Base-by-base conservation (phyloP, 2,113 vertebrate genomes). In the Mus spicilegus region DNA sequence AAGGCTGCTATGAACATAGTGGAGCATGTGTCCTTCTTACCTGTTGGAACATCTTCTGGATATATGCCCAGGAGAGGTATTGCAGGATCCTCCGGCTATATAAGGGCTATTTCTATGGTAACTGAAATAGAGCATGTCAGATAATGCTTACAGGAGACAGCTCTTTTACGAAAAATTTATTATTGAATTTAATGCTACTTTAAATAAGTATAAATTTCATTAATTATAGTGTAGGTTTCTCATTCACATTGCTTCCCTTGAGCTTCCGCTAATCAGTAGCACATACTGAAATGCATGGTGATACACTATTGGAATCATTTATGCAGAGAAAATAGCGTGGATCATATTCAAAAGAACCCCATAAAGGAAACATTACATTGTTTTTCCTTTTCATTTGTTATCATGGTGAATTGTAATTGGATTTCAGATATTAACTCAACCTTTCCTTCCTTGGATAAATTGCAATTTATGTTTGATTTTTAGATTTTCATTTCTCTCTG, bases 391-490 rank as follows among this genome's bases (percentile, higher is more conserved):
- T 70, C 80, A 20, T 80, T 91, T 67, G 1, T 92, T 73, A 95
- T 46, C 80, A 81, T 58, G 4, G 13, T 65, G 46, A 33, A 51
- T 1, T 58, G 20, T 75, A 54, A 16, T 36, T 90, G 9, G 16
- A 24, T 90, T 95, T 90, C 75, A 30, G 77, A 80, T 96, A 58
- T 39, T 81, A 93, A 90, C 39, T 24, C 33, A 92, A 72, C 33
- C 30, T 92, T 93, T 80, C n/a, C 20, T 89, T 72, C 46, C 28
- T 11, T 11, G 28, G 10, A 89, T 70, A 54, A 77, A 84, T 28
- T 67, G 11, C 10, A 49, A 65, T 16, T 56, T 46, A 72, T 67
- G 1, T 28, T 65, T 4, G 8, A 42, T 65, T 67, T 81, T 56
- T 5, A 72, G 7, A 19, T 72, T 9, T 72, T n/a, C 33, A n/a